phyloP scores from a whole-genome alignment of 2,888 invertebrate species.

The Cataglyphis cursor region DNA sequence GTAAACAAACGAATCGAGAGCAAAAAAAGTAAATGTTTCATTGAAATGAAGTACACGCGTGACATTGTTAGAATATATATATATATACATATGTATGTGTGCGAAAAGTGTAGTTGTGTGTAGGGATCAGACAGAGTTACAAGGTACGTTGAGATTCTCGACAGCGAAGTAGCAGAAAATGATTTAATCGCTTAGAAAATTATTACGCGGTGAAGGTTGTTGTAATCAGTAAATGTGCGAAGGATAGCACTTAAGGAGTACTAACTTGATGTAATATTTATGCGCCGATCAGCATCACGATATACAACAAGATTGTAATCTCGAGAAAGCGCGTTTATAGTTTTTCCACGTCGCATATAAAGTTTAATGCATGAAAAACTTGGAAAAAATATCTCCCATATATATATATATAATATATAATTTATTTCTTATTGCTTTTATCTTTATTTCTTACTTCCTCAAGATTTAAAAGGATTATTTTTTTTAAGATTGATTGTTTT shows the following conservation, averaged over 20 bases:
- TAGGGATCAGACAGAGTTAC: background rate
- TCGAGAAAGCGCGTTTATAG: background rate
- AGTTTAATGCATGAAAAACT: constrained; percentile 24
- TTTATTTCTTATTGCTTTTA: constrained; percentile 6
- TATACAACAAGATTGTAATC: constrained; percentile 20
- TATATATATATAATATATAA: no score
- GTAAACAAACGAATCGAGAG: background rate
- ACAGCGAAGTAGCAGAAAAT: constrained; percentile 48
- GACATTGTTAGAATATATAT: background rate
- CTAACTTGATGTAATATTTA: constrained; percentile 45
- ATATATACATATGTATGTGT: background rate
- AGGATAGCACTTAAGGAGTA: constrained; percentile 28
- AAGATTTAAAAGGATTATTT: no score
- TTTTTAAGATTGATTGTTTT: background rate
- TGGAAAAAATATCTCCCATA: constrained; percentile 6
- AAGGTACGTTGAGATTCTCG: background rate
- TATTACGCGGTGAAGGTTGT: constrained; percentile 44
- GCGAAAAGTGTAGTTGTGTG: background rate
- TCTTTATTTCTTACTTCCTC: background rate
- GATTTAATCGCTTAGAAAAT: constrained; percentile 50
- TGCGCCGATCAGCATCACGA: constrained; percentile 13
- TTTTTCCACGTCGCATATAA: constrained; percentile 4
- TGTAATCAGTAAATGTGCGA: constrained; percentile 38
- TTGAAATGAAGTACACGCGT: constrained; percentile 5
- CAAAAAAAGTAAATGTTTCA: background rate